Conservation (phyloP, 64 coral and sea anemone genomes). For the Porites lutea region DNA sequence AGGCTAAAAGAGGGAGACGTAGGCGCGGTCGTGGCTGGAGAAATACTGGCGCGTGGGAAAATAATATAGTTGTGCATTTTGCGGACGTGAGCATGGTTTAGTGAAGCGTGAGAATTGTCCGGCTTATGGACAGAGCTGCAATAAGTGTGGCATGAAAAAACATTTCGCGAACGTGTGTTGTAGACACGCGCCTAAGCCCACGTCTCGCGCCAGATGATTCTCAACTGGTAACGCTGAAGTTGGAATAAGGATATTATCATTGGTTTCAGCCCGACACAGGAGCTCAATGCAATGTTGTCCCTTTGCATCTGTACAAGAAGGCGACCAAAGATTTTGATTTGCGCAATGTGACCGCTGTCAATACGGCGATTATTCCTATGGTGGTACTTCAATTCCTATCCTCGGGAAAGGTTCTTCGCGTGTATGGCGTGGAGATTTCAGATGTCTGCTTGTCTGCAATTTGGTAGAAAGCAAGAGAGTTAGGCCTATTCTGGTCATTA, state of each 20-base stretch:
- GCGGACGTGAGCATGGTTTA: neutral
- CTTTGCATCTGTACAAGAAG: neutral
- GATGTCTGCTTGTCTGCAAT: neutral
- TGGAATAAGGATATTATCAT: neutral
- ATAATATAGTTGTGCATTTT: neutral
- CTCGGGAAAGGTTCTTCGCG: neutral
- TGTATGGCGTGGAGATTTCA: neutral
- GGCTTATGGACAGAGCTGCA: neutral
- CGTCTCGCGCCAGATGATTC: neutral
- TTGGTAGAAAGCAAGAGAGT: neutral
- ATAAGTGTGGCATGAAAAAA: neutral
- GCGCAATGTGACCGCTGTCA: neutral
- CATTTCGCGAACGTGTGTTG: neutral
- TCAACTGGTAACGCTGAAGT: conserved; percentile 2
- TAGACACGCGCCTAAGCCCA: neutral
- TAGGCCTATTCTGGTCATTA: neutral
- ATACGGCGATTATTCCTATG: conserved; percentile 5
- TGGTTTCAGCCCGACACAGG: neutral
- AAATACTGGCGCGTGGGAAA: neutral
- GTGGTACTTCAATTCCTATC: neutral
- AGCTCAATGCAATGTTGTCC: conserved; percentile 1
- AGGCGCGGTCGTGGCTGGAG: neutral
- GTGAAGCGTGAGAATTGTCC: conserved; percentile 1
- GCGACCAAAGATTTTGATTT: neutral
- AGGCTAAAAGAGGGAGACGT: neutral